Conservation (phyloP, 2,888 invertebrate genomes). For the Frankliniella fusca region DNA sequence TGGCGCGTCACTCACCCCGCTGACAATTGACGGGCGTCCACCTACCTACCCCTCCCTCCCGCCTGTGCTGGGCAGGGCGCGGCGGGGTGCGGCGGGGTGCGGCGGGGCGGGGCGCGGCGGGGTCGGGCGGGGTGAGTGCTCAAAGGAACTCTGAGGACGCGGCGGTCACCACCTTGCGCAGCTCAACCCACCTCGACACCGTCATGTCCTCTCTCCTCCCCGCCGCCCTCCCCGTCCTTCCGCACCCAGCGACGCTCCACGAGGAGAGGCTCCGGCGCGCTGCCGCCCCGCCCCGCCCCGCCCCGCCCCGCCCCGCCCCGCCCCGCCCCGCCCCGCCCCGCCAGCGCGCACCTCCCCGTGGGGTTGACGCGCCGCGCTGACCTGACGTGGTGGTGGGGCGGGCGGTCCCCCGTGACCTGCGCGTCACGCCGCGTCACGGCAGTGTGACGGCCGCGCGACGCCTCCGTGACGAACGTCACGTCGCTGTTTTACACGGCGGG, state of each 20-base stretch:
- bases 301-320: background rate
- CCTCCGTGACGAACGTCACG: too few species aligned
- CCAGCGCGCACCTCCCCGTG: background rate
- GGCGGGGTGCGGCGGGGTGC: background rate
- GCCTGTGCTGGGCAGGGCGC: background rate
- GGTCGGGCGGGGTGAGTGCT: background rate
- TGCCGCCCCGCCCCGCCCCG: background rate
- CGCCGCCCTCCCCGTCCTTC: background rate
- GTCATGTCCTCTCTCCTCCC: background rate
- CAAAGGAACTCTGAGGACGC: background rate
- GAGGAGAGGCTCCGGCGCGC: too few species aligned
- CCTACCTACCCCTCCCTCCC: background rate
- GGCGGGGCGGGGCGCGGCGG: background rate
- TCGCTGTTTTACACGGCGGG: too few species aligned
- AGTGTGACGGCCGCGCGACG: too few species aligned
- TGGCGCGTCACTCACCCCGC: constrained; percentile 20
- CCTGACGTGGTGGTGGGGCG: background rate
- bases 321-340: background rate
- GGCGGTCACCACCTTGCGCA: background rate
- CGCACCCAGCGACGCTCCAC: background rate
- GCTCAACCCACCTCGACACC: background rate
- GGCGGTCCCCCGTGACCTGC: background rate
- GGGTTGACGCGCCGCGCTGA: background rate
- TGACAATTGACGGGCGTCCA: constrained; percentile 13
- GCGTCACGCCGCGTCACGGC: background rate